Base-by-base conservation (phyloP, 2,888 invertebrate species). In the Orchesella flavescens region DNA sequence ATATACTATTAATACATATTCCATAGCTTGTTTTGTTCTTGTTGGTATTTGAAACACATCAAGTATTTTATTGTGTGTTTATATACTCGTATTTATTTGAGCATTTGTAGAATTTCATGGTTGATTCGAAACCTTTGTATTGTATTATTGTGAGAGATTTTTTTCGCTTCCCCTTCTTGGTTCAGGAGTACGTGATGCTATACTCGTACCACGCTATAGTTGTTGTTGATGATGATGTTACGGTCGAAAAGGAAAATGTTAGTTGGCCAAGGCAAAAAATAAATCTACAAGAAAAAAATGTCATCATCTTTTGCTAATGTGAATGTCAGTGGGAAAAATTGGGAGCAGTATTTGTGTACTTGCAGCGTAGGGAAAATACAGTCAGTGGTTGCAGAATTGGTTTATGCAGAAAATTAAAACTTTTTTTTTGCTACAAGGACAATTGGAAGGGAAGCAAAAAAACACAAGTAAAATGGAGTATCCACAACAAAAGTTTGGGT, bases 261-360 rank as follows among this genome's bases (percentile, higher is more conserved):
- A 79, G 43, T 72, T 79, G 79, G 79, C 73, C 79, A 79, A 79
- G 79, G 79, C 44, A 53, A 78, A 57, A 66, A 24, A 44, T 13
- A 59, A 13, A 57, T 17, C 34, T 23, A 65, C 21, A 53, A 63
- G 17, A 4, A 44, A 78, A 77, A 76, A 71, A 71, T 78, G 69
- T 71, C 78, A 71, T n/a, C 23, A 17, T 12, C 10, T n/a, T 17
- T 43, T 24, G 21, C 43, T 59, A 44, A 15, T 53, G 17, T n/a
- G 59, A 13, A 59, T 59, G 34, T 44, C 9, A 44, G 19, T 44
- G 72, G 59, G 72, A 19, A 15, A 72, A 59, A 72, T 43, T 59
- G 15, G 44, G 10, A 34, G 34, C 34, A 34, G 34, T 7, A 34
- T 2, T 7, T 34, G 2, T 34, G 34, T 34, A 34, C 34, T 34